Evolutionary conservation across 1,140 invertebrate genomes (phyloP), one percentile per base, ranked within the genome.

Genomic region (Drosophila sturtevanti): DNA sequence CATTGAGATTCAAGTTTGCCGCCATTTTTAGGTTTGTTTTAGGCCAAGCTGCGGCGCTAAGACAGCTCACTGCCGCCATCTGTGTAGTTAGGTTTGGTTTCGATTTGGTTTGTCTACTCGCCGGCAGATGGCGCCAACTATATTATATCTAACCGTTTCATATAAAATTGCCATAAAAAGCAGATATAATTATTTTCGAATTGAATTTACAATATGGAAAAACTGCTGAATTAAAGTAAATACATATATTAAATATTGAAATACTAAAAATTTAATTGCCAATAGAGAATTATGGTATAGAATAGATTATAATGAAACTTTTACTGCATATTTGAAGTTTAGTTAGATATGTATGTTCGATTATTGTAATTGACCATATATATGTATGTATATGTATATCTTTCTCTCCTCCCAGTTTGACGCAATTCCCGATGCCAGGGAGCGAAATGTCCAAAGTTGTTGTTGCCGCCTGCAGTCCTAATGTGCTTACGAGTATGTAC

Each of bases 401-500:
- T n/a, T n/a, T n/a, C n/a, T 31, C 4, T 24, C 22, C 4, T 3
- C 22, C 41, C 41, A 48, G 11, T 18, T 27, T 60, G 41, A 51
- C 34, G 58, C 58, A 60, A 16, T 56, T 56, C 12, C 12, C 7
- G 27, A 14, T n/a, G 22, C 58, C 24, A 21, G 31, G 35, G 31
- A 38, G 31, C 21, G 37, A 41, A 60, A 18, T 60, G 58, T 31
- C 54, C 54, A 35, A 11, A 16, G 41, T 11, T 48, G 37, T 14
- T 22, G 52, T 10, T 24, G 52, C 11, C 54, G 54, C 54, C 54
- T 56, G 54, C 54, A 56, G 31, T 56, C 52, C 52, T 55, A 55
- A 55, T 55, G 52, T 27, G 41, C 41, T 48, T 48, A 48, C 41
- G 41, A 48, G 41, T 48, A 21, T 48, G 41, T 48, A 48, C 41